Conservation (phyloP, 2,888 invertebrate genomes). For the Drosophila prolongata region DNA sequence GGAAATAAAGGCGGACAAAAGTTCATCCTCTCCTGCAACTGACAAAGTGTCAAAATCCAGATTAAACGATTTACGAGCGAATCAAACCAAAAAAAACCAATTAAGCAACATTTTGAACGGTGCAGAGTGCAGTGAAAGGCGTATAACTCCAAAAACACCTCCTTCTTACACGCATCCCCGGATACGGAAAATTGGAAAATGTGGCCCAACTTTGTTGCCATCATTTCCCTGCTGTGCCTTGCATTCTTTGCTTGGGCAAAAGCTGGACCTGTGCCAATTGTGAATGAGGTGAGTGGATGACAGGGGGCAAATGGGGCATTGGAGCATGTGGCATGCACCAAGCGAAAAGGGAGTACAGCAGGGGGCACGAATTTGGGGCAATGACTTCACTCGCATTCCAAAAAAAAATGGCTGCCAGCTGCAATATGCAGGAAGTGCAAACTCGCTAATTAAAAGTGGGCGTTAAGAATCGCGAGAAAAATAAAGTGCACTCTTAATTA, state of each 20-base stretch:
- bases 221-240: slow-evolving; percentile 62
- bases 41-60: slow-evolving; percentile 43
- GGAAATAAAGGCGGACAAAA: slow-evolving; percentile 69
- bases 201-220: slow-evolving; percentile 70
- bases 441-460: slow-evolving; percentile 40
- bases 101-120: slow-evolving; percentile 9
- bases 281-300: slow-evolving; percentile 79
- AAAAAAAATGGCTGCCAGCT: slow-evolving; percentile 40
- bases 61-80: slow-evolving; percentile 49
- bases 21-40: slow-evolving; percentile 42
- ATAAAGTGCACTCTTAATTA: slow-evolving; percentile 49
- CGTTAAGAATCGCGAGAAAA: slow-evolving; percentile 9
- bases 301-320: neutral
- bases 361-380: slow-evolving; percentile 50
- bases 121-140: slow-evolving; percentile 34
- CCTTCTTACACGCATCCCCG: neutral
- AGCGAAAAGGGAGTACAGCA: slow-evolving; percentile 8
- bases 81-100: slow-evolving; percentile 21
- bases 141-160: slow-evolving; percentile 6
- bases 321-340: neutral
- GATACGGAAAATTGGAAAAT: slow-evolving; percentile 50
- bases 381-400: slow-evolving; percentile 40
- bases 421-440: slow-evolving; percentile 28
- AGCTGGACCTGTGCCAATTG: slow-evolving; percentile 82
- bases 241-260: slow-evolving; percentile 65